Evolutionary conservation across 2,888 invertebrate genomes (phyloP), one percentile per base, ranked within the genome.

Genomic region (Alviniconcha strummeri): DNA sequence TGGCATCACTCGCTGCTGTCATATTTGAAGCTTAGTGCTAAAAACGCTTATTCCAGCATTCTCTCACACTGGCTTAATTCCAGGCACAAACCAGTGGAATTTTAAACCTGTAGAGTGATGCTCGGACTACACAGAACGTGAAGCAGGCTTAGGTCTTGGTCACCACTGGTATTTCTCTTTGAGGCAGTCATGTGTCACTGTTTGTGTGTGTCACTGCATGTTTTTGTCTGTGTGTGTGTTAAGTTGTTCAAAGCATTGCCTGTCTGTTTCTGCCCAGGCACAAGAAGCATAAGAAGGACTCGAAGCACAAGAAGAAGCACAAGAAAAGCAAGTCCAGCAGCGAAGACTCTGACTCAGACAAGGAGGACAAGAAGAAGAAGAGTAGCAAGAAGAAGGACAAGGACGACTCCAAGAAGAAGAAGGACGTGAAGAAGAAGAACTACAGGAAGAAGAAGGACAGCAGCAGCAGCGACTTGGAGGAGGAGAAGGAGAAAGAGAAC

Each of bases 261-360:
- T 74, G 6, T 74, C 11, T 74, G 19, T 64, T 17, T 54, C 36
- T 36, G 36, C 36, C 55, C 80, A 85, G 79, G 56, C 84, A 84
- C 52, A 84, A 84, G 64, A 87, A 86, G 69, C 86, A 85, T 81
- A 87, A 86, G 81, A 86, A 88, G 56, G 86, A 87, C 17, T 87
- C 87, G 75, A 88, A 87, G 69, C 84, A 87, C 36, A 89, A 87
- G 85, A 86, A 84, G 67, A 85, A 94, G 93, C 79, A 94, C 64
- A 82, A 84, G 57, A 84, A 71, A 19, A 83, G 77, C 55, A 83
- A 78, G 80, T 82, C 79, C 75, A 85, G 81, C 83, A 85, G 69
- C 11, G 80, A 80, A n/a, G 80, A 80, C 9, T 80, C 80, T 1
- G 80, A 80, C 69, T 69, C 74, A 11, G 78, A 17, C 57, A 86